Base-by-base conservation (phyloP, 37 sponge, comb jelly and placozoan species). In the Beroe ovata region DNA sequence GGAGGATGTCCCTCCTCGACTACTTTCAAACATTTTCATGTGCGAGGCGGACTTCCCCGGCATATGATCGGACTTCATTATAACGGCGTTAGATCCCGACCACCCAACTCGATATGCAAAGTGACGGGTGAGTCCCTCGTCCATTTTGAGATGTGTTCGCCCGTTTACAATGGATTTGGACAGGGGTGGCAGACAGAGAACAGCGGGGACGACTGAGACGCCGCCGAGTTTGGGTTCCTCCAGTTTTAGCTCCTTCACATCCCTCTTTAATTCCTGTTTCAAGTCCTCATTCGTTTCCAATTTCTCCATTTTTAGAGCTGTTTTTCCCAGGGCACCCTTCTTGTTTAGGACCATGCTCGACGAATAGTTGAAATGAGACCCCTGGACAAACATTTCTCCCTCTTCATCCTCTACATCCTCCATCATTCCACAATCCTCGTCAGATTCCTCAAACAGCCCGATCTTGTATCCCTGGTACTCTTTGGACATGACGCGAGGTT, bases 391-490 rank as follows among this genome's bases (percentile, higher is more conserved):
- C 42, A 42, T 77, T 23, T 77, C 84, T 18, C 42, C 54, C 26
- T 77, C 84, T 11, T 77, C 84, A 20, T 77, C 84, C 38, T 77
- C 54, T 20, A 42, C 84, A 1, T 77, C 28, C 18, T 40, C 8
- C 8, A 42, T 28, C 8, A 35, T 38, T 4, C 20, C 71, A 8
- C 35, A 35, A 21, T 77, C 84, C 84, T 77, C 84, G 3, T 77
- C 84, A 3, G 26, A 32, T 18, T 32, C 26, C 41, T 35, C 84
- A 77, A 77, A 77, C 54, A 77, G 28, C 42, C 84, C 84, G 20
- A n/a, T 35, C 33, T 77, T 77, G 28, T 77, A 77, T 11, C 84
- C 84, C 84, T 77, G 36, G 54, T 77, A 77, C 84, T 42, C 84
- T 25, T 66, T 66, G 2, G 69, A 37, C 33, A 66, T 0, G 35